These are phyloP conservation scores for Emys orbicularis DNA, from an alignment of 2,797 vertebrate genomes.

Conservation along the genomic window DNA sequence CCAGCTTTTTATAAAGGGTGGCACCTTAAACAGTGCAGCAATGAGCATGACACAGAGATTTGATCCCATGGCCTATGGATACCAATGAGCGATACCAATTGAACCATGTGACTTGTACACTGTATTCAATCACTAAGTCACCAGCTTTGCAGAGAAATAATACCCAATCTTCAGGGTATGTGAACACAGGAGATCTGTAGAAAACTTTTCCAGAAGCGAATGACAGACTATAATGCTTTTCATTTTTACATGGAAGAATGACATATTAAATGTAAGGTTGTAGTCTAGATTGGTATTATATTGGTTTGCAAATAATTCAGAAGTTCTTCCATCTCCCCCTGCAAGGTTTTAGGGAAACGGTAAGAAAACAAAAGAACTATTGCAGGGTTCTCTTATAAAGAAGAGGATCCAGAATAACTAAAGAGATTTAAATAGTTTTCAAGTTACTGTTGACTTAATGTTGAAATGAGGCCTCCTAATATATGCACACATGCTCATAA, in stretches of 20 bases:
- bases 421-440: neutral
- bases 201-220: neutral
- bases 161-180: fast-evolving
- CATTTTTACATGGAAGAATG: neutral
- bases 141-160: neutral
- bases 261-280: fast-evolving
- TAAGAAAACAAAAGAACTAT: neutral
- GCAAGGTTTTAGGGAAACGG: neutral
- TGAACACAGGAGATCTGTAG: neutral
- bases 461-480: fast-evolving
- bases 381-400: neutral
- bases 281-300: fast-evolving
- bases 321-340: fast-evolving
- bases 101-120: neutral
- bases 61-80: neutral
- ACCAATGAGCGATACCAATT: neutral
- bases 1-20: neutral
- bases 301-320: fast-evolving
- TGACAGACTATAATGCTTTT: fast-evolving
- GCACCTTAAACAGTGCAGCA: neutral
- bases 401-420: neutral
- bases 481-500: neutral
- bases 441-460: fast-evolving
- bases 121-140: neutral
- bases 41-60: neutral